Conservation (phyloP, 1,140 invertebrate species). For the Contarinia nasturtii region DNA sequence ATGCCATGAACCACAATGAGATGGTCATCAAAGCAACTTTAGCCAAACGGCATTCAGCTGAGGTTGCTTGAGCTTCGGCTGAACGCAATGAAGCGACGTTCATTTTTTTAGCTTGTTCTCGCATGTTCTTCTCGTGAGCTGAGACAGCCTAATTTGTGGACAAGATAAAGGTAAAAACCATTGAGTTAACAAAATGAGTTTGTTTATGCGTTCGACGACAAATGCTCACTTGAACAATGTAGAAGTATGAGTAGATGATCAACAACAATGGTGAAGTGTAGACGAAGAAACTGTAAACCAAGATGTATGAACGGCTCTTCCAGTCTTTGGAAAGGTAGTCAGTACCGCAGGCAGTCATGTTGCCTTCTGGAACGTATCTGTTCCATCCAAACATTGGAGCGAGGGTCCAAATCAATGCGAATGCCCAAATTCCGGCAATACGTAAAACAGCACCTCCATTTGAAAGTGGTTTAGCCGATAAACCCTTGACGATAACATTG, state of each 20-base stretch:
- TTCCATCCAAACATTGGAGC: constrained; percentile 64
- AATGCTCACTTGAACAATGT: constrained; percentile 38
- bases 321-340: constrained; percentile 50
- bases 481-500: constrained; percentile 66
- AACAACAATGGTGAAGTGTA: constrained; percentile 42
- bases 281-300: constrained; percentile 38
- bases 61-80: constrained; percentile 34
- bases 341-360: constrained; percentile 61
- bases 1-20: constrained; percentile 53
- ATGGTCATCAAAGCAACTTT: constrained; percentile 55
- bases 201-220: not conserved
- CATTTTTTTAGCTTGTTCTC: constrained; percentile 53
- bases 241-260: constrained; percentile 52
- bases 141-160: constrained; percentile 32
- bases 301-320: constrained; percentile 39
- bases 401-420: constrained; percentile 44
- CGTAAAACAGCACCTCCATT: constrained; percentile 43
- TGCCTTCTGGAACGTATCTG: constrained; percentile 61
- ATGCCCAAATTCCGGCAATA: constrained; percentile 48
- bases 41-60: constrained; percentile 40
- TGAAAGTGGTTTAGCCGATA: constrained; percentile 49
- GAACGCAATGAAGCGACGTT: constrained; percentile 44
- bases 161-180: not conserved
- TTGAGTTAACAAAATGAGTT: not conserved
- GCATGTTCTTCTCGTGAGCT: constrained; percentile 48